Conservation (phyloP, 2,888 invertebrate genomes). For the Andrena praecox region DNA sequence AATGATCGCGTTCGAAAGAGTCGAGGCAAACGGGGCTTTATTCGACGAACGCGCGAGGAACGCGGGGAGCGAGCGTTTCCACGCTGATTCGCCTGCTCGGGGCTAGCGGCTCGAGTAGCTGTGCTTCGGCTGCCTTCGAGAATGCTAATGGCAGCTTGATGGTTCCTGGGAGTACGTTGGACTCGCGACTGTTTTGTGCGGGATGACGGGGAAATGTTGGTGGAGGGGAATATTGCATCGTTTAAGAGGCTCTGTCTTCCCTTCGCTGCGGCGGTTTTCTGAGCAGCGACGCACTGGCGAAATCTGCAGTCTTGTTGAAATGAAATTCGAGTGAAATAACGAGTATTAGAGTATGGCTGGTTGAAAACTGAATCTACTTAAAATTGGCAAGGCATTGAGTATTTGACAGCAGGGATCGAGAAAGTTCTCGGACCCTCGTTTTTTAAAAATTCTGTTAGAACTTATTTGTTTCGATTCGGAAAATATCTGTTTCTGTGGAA, state of each 20-base stretch:
- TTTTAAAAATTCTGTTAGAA: too few relatives aligned
- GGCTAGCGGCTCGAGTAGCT: background rate
- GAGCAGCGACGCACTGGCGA: too few relatives aligned
- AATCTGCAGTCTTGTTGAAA: too few relatives aligned
- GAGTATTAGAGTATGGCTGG: too few relatives aligned
- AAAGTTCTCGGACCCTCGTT: too few relatives aligned
- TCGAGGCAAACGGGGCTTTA: background rate
- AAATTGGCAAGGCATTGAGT: too few relatives aligned
- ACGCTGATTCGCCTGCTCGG: background rate
- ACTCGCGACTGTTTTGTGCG: background rate
- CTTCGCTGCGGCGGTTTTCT: background rate
- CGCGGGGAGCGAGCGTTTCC: background rate
- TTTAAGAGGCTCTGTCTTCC: background rate
- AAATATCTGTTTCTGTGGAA: too few relatives aligned
- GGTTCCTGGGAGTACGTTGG: background rate
- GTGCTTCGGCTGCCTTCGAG: background rate
- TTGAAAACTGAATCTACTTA: too few relatives aligned
- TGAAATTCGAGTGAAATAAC: too few relatives aligned
- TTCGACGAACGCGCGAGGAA: background rate
- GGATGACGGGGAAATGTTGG: background rate
- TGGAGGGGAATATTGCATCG: background rate
- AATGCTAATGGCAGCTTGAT: background rate
- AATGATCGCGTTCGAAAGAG: background rate
- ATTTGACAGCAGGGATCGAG: too few relatives aligned
- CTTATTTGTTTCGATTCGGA: too few relatives aligned